Evolutionary conservation across 2,113 vertebrate genomes (phyloP), one percentile per base, ranked within the genome.

Genomic region (Neogale vison): DNA sequence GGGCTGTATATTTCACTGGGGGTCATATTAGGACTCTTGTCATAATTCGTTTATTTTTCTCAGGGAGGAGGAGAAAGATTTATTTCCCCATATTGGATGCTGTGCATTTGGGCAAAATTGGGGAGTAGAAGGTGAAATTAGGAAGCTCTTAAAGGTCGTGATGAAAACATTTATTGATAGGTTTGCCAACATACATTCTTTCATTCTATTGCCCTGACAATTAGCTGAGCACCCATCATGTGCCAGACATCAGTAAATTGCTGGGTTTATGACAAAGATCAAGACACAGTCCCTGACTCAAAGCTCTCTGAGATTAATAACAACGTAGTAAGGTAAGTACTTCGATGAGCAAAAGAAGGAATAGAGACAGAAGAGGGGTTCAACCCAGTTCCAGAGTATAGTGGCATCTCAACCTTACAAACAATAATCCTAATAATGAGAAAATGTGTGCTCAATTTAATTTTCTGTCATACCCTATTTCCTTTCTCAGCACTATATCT

Each of bases 171-270:
- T 76, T 47, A 0, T 81, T 61, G 91, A n/a, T 42, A 92, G 42
- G 72, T 96, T 82, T 47, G 4, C 63, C 21, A 52, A 55, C 20
- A 76, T 90, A 96, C 29, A 29, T 74, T 93, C 26, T 82, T 77
- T 97, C 20, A 79, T 94, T 81, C 4, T 90, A 29, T 83, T 42
- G 92, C 31, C 90, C 90, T 90, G 80, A 94, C 31, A 97, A 93
- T 29, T 81, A 95, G 42, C 4, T 47, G 23, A 85, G 14, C 4
- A 90, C 6, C 10, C 91, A 71, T 84, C 50, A 63, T 76, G 4
- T 80, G n/a, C 9, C 26, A 95, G 65, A 24, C 11, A 79, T 86
- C 69, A 45, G 11, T 72, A 88, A 61, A 47, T 59, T 82, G 18
- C 69, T 76, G 50, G 1, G 24, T 86, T 95, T 74, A 52, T 88